These are phyloP conservation scores for Falco concolor DNA, from an alignment of 2,797 vertebrate genomes.

Conservation along the genomic window DNA sequence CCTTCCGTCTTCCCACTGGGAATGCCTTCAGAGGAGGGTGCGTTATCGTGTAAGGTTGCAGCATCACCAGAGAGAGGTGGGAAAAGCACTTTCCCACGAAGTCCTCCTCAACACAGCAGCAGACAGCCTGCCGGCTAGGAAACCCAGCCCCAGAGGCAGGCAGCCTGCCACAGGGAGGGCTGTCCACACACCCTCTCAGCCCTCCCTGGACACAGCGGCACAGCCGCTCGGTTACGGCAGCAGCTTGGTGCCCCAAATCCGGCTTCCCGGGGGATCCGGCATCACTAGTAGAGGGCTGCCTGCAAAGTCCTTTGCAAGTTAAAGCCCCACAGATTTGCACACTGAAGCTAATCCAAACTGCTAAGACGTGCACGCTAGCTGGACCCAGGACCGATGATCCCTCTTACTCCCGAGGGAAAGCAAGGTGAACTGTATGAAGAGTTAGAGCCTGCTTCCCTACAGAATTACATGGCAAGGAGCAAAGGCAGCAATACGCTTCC, in stretches of 20 bases:
- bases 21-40: not conserved
- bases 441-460: not conserved
- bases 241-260: not conserved
- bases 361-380: not conserved
- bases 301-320: not conserved
- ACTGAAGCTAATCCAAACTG: not conserved
- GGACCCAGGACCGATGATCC: not conserved
- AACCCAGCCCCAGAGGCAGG: not conserved
- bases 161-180: not conserved
- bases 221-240: not conserved
- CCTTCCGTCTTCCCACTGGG: not conserved
- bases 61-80: not conserved
- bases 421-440: not conserved
- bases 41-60: not conserved
- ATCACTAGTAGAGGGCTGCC: not conserved
- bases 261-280: fast-evolving
- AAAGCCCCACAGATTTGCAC: not conserved
- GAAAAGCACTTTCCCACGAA: not conserved
- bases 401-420: not conserved
- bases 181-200: not conserved
- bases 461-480: not conserved
- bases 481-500: not conserved
- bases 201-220: not conserved
- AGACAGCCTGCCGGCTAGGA: not conserved
- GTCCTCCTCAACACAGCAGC: not conserved